Percentiles rank a stretch among this genome's conserved stretches.
Conservation (phyloP, 2,888 invertebrate species). For the Hoplodrina ambigua region DNA sequence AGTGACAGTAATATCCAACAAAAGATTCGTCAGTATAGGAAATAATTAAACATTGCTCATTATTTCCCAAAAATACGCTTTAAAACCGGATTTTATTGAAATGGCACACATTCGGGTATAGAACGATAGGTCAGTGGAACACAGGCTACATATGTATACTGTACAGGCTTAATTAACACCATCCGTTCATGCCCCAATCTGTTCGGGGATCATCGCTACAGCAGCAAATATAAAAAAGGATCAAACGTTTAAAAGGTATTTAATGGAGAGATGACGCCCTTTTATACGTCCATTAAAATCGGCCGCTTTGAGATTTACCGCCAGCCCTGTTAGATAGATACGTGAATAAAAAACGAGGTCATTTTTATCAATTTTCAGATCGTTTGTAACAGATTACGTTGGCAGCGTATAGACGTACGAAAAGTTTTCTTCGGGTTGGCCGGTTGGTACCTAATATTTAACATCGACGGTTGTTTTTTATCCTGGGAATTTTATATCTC, state of each 20-base stretch:
- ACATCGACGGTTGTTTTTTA: constrained; percentile 25
- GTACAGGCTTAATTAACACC: constrained; percentile 82
- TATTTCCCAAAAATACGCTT: constrained; percentile 21
- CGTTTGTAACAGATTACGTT: constrained; percentile 81
- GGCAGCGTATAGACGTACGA: constrained; percentile 44
- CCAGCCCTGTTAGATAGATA: constrained; percentile 78
- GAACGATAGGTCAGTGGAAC: constrained; percentile 59
- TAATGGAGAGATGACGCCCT: constrained; percentile 89
- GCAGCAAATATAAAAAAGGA: constrained; percentile 89
- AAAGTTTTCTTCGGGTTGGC: constrained; percentile 54
- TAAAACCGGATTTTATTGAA: constrained; percentile 30
- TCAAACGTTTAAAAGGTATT: constrained; percentile 90
- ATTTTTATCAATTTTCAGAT: constrained; percentile 82
- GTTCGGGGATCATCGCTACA: constrained; percentile 83
- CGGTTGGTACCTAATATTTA: constrained; percentile 34
- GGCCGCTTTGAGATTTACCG: constrained; percentile 87
- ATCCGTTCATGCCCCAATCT: constrained; percentile 77
- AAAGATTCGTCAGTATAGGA: neutral
- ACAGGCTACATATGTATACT: constrained; percentile 57
- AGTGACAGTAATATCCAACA: constrained; percentile 20
- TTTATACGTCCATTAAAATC: constrained; percentile 89
- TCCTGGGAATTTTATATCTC: neutral
- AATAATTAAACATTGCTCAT: neutral
- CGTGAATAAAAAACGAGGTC: constrained; percentile 79
- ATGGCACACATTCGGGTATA: constrained; percentile 26